These are phyloP conservation scores for Chondrilla cf. caribensis DNA, from an alignment of 37 sponge, comb jelly and placozoan species.

Conservation along the genomic window DNA sequence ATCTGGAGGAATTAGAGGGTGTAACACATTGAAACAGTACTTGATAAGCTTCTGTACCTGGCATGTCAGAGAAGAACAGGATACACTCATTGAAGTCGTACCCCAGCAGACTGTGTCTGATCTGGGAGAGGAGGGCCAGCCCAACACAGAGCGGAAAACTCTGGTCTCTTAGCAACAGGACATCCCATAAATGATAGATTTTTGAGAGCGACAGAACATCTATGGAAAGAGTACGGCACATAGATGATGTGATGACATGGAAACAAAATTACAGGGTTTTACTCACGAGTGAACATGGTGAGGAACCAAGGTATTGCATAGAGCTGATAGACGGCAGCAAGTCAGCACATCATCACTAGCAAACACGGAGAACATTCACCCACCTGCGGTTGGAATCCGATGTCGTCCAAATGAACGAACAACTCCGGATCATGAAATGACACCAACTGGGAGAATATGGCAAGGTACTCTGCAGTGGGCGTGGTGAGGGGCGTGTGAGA, in stretches of 20 bases:
- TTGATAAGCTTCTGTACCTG: conserved; percentile 60
- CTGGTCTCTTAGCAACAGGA: conserved; percentile 80
- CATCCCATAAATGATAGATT: conserved; percentile 95
- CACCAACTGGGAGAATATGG: conserved; percentile 88
- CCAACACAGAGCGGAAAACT: conserved; percentile 93
- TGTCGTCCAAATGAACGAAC: conserved; percentile 74
- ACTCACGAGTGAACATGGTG: conserved; percentile 98
- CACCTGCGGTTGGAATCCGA: conserved; percentile 90
- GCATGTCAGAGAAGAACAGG: conserved; percentile 97
- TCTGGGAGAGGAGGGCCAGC: conserved; percentile 85
- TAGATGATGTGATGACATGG: background rate
- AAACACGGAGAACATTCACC: no score
- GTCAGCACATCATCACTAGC: no score
- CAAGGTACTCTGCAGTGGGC: conserved; percentile 75
- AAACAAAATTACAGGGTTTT: background rate
- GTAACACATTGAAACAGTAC: background rate
- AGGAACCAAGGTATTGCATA: conserved; percentile 99
- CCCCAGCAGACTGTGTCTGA: conserved; percentile 66
- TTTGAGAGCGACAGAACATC: conserved; percentile 93
- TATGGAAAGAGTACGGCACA: background rate
- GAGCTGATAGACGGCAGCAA: conserved; percentile 34
- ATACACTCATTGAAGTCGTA: conserved; percentile 99
- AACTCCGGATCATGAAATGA: conserved; percentile 97
- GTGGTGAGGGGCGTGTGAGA: background rate
- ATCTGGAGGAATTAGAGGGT: background rate